A percentile compares a stretch with the other conserved stretches of the same genome.
Evolutionary conservation across 2,113 vertebrate species (phyloP).

Genomic region (Alaudala cheleensis): DNA sequence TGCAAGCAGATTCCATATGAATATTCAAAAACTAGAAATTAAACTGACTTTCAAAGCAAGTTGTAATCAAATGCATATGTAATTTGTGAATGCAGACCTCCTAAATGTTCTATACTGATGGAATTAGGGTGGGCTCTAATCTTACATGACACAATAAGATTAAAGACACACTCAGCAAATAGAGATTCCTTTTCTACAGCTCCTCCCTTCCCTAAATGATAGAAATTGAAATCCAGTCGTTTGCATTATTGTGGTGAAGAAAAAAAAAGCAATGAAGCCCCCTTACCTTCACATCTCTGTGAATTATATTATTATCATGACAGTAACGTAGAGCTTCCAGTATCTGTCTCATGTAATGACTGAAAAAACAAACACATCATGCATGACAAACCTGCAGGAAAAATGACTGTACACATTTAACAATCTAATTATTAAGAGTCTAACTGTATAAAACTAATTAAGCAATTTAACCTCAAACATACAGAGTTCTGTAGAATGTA

Average conservation of each 20-base stretch:
- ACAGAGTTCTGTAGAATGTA: not conserved
- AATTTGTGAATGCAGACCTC: constrained; percentile 23
- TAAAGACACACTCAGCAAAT: not conserved
- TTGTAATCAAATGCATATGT: not conserved
- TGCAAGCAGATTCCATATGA: not conserved
- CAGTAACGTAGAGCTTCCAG: constrained; percentile 97
- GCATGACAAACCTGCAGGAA: not conserved
- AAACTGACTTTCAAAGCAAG: constrained; percentile 2
- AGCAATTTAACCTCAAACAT: not conserved
- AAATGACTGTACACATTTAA: not conserved
- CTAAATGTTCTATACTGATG: not conserved
- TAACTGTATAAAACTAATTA: not conserved
- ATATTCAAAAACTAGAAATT: constrained; percentile 22
- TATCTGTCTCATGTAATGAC: constrained; percentile 99
- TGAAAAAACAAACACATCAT: constrained; percentile 72
- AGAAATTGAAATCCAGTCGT: not conserved
- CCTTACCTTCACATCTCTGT: constrained; percentile 97
- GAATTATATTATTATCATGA: constrained; percentile 99
- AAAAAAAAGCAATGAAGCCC: not conserved
- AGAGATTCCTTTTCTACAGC: not conserved
- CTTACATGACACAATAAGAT: not conserved
- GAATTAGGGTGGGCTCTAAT: not conserved
- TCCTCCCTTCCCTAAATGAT: not conserved
- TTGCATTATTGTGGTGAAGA: not conserved
- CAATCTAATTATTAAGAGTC: not conserved